Evolutionary conservation across 2,888 invertebrate genomes (phyloP).

Genomic region (Stramonita haemastoma): DNA sequence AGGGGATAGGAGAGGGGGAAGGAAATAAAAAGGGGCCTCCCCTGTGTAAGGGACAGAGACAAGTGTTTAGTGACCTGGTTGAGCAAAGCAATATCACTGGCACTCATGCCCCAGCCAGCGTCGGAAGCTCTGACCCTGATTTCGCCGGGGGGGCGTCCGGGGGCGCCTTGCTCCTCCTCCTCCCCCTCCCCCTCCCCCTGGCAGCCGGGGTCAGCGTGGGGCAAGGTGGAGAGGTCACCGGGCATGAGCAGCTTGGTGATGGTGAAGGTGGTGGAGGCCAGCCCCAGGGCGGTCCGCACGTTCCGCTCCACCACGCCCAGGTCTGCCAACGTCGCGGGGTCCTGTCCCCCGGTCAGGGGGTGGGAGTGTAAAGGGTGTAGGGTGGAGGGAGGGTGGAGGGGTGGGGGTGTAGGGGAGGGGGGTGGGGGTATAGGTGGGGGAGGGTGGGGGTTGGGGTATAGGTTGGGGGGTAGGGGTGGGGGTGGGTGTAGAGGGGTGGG

Average conservation of each 20-base stretch:
- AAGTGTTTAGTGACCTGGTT: constrained; percentile 18
- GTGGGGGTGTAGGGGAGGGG: neutral
- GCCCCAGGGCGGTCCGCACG: constrained; percentile 67
- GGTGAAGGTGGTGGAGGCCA: constrained; percentile 66
- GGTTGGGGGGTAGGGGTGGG: too few relatives aligned
- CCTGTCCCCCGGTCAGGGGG: too few relatives aligned
- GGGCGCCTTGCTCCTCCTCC: neutral
- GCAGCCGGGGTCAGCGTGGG: neutral
- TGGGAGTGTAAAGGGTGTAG: too few relatives aligned
- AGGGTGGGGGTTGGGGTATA: too few relatives aligned
- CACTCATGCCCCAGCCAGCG: constrained; percentile 39
- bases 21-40: too few relatives aligned
- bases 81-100: constrained; percentile 28
- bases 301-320: constrained; percentile 68
- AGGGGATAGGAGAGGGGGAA: too few relatives aligned
- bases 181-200: neutral
- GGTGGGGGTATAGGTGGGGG: too few relatives aligned
- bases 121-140: constrained; percentile 41
- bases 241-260: constrained; percentile 57
- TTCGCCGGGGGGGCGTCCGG: neutral
- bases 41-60: too few relatives aligned
- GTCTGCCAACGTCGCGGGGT: constrained; percentile 68
- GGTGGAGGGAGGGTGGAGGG: neutral
- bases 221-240: constrained; percentile 46
- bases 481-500: too few relatives aligned